These are phyloP conservation scores for Psilopsiagon aymara DNA, from an alignment of 2,113 vertebrate genomes.

Conservation along the genomic window DNA sequence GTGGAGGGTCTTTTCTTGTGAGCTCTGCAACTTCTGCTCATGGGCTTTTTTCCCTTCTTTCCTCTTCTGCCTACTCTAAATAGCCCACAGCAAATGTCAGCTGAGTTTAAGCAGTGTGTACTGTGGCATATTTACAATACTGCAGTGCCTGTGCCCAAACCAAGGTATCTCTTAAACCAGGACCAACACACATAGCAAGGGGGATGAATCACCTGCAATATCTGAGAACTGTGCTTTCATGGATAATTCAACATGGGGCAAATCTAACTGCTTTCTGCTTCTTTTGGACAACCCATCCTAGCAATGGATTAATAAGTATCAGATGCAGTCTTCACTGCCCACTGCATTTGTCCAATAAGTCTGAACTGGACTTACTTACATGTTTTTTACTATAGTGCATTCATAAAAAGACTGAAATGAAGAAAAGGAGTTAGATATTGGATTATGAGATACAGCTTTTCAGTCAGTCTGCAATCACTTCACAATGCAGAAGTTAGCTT, in stretches of 20 bases:
- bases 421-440: neutral
- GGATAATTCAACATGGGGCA: neutral
- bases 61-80: neutral
- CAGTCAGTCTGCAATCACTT: neutral
- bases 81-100: neutral
- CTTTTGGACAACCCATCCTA: accelerated
- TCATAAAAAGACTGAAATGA: neutral
- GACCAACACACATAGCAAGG: neutral
- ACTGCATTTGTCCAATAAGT: neutral
- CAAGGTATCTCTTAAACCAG: neutral
- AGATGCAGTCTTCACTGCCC: neutral
- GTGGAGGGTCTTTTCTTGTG: neutral
- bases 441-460: neutral
- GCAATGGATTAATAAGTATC: neutral
- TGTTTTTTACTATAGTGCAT: neutral
- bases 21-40: neutral
- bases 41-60: neutral
- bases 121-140: too few species aligned
- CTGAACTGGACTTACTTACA: neutral
- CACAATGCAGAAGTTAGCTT: neutral
- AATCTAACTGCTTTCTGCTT: neutral
- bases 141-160: neutral
- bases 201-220: accelerated
- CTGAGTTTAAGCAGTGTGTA: neutral
- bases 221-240: neutral